Conservation (phyloP, 1,140 invertebrate species). For the Penaeus indicus region DNA sequence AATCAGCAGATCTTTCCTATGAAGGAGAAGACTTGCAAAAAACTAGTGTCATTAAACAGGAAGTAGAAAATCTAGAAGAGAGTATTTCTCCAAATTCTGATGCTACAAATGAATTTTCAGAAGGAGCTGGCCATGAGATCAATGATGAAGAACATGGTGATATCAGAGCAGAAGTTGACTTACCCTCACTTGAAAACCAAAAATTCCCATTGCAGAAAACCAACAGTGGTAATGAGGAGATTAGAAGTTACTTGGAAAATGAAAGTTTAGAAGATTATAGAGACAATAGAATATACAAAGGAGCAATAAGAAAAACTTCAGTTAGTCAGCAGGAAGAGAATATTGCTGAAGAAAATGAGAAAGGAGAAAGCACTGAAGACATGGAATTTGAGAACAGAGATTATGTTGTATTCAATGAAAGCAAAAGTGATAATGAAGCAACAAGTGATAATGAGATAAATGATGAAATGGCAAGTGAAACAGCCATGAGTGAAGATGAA, state of each 20-base stretch:
- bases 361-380: neutral
- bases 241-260: neutral
- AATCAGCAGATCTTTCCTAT: no score
- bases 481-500: slow-evolving; percentile 34
- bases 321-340: neutral
- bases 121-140: no score
- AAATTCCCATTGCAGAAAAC: no score
- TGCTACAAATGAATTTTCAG: no score
- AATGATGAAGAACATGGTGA: neutral
- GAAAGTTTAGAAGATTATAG: neutral
- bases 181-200: no score
- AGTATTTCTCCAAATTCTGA: no score
- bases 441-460: slow-evolving; percentile 6
- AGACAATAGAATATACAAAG: neutral
- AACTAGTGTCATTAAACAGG: no score
- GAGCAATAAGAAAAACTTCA: neutral
- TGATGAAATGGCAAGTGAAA: slow-evolving; percentile 1
- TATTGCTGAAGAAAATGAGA: slow-evolving; percentile 2
- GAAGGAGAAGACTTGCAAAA: no score
- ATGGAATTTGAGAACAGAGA: neutral
- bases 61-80: no score
- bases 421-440: slow-evolving; percentile 5
- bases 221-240: no score
- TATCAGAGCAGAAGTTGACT: slow-evolving; percentile 1
- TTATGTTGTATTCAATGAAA: neutral